phyloP scores from a whole-genome alignment of 2,113 vertebrate genomes.

The Aramus guarauna region DNA sequence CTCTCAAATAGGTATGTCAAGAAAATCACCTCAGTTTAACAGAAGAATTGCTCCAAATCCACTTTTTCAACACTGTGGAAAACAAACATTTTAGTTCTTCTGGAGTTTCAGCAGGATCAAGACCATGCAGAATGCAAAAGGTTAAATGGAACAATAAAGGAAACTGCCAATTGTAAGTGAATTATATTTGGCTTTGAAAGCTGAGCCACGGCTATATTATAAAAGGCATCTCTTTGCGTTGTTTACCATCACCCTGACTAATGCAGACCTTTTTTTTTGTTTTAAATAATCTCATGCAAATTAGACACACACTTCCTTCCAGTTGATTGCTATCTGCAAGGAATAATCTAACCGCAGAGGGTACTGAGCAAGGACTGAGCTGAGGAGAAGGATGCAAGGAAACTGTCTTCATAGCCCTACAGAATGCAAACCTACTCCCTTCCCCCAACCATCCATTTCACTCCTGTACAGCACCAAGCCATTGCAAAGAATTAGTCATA shows the following conservation, averaged over 20 bases:
- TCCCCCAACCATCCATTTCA: not conserved
- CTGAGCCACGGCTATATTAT: constrained; percentile 76
- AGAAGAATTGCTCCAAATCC: not conserved
- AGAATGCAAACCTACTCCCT: constrained; percentile 57
- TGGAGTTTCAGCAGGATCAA: constrained; percentile 38
- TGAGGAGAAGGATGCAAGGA: constrained; percentile 46
- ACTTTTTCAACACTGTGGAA: not conserved
- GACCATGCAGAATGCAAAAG: constrained; percentile 74
- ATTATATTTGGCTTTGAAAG: constrained; percentile 81
- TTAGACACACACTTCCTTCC: constrained; percentile 87
- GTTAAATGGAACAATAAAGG: constrained; percentile 80
- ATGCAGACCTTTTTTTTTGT: constrained; percentile 83
- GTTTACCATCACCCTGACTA: constrained; percentile 85
- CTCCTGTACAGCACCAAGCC: not conserved
- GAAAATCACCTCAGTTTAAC: not conserved
- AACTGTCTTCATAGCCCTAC: constrained; percentile 40
- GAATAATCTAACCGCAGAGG: constrained; percentile 81
- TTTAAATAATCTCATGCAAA: constrained; percentile 90
- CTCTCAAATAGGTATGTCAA: not conserved
- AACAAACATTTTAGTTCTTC: constrained; percentile 11
- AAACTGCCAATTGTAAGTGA: constrained; percentile 78
- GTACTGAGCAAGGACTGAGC: constrained; percentile 75
- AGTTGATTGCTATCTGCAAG: constrained; percentile 87
- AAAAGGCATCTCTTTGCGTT: constrained; percentile 78
- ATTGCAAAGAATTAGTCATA: constrained; percentile 26